phyloP scores from a whole-genome alignment of 2,797 vertebrate genomes.

The Cheirogaleus major region DNA sequence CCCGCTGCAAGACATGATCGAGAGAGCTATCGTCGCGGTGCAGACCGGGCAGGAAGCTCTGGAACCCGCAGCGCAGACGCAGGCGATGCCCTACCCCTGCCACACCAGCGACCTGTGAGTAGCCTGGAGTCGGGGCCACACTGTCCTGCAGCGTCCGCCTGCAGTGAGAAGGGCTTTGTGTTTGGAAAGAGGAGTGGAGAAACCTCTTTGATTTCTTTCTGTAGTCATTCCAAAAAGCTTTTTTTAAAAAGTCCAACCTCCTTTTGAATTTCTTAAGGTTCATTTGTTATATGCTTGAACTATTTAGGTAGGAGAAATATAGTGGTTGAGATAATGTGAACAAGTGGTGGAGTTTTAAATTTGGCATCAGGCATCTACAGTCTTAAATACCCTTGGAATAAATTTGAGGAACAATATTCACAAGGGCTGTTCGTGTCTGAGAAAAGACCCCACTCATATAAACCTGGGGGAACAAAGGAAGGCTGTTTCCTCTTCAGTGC shows the following conservation, averaged over 20 bases:
- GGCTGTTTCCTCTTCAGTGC: not conserved
- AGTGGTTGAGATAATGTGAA: not conserved
- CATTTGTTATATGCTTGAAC: not conserved
- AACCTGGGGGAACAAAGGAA: not conserved
- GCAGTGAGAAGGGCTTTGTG: not conserved
- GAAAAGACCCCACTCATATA: rapidly evolving
- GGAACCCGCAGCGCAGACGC: slow-evolving; percentile 74
- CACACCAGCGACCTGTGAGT: slow-evolving; percentile 87
- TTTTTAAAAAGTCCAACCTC: not conserved
- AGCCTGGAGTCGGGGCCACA: not conserved
- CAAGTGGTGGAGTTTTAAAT: not conserved
- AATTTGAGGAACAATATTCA: not conserved
- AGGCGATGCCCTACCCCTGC: slow-evolving; percentile 86
- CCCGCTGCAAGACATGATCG: slow-evolving; percentile 87
- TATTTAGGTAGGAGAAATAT: not conserved
- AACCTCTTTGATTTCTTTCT: not conserved
- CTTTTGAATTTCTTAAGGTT: not conserved
- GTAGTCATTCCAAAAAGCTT: no score
- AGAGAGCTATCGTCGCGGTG: slow-evolving; percentile 82
- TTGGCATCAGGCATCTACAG: not conserved
- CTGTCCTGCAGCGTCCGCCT: not conserved
- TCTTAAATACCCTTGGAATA: not conserved
- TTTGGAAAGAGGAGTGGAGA: not conserved
- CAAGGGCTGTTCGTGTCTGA: not conserved
- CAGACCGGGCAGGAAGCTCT: slow-evolving; percentile 77